A percentile compares a stretch with the other conserved stretches of the same genome.
phyloP scores from a whole-genome alignment of 1,140 invertebrate species.

The Gyrodactylus salaris region DNA sequence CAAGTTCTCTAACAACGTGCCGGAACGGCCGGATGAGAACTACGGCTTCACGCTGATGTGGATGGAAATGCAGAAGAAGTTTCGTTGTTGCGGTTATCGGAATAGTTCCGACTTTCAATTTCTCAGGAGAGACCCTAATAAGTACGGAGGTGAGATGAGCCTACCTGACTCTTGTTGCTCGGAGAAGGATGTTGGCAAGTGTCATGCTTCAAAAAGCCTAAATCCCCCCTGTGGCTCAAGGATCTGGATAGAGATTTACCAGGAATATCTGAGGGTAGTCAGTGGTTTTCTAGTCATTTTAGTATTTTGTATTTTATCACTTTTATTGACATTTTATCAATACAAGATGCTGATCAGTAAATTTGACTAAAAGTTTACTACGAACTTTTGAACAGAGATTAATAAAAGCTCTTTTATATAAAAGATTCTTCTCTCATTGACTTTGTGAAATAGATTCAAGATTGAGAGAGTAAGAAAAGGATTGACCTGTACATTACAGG shows the following conservation, averaged over 20 bases:
- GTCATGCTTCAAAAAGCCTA: not conserved
- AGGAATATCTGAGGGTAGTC: not conserved
- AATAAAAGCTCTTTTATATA: too few species aligned
- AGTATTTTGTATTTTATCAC: not conserved
- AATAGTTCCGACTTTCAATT: not conserved
- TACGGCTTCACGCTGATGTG: not conserved
- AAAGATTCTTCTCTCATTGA: too few species aligned
- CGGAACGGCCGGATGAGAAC: not conserved
- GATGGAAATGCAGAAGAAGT: not conserved
- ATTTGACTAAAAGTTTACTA: not conserved
- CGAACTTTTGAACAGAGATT: too few species aligned
- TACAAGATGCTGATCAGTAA: not conserved
- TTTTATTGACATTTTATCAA: not conserved
- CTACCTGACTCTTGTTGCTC: not conserved
- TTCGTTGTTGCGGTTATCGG: not conserved
- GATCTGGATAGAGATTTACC: not conserved
- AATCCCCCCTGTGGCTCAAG: not conserved
- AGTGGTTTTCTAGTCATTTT: not conserved
- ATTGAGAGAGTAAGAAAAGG: too few species aligned
- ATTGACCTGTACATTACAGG: too few species aligned
- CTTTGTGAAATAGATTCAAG: too few species aligned
- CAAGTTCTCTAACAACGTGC: not conserved
- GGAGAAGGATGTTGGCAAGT: not conserved
- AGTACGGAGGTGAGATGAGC: not conserved
- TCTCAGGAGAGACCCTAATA: not conserved